Base-by-base conservation (phyloP, 2,797 vertebrate species). In the Echiichthys vipera region DNA sequence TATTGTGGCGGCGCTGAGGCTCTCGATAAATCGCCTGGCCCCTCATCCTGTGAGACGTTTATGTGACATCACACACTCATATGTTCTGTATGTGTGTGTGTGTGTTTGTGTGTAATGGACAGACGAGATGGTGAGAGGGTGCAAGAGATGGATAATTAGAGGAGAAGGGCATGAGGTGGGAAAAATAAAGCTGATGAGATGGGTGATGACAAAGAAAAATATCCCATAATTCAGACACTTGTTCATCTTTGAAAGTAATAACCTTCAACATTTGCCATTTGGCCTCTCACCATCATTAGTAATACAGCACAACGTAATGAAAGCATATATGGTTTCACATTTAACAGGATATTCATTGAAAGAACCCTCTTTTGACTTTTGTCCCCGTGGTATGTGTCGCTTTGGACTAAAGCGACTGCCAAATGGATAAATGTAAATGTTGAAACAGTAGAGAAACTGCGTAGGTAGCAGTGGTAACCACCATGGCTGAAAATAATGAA, bases 21-120 rank as follows among this genome's bases (percentile, higher is more conserved):
- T 34, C 73, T 77, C 15, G 7, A 83, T 85, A 85, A 86, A 84
- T 87, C 84, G 78, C 51, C 53, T 25, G 32, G 22, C 9, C 70
- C 40, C 74, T 71, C 59, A 46, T 83, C 51, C 57, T 77, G 61
- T 20, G 57, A 63, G 68, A 40, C 43, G 74, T 81, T 83, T 75
- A 77, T 75, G 79, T 80, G 72, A 71, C 67, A 64, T 72, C 66
- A 53, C 56, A 74, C 45, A 46, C 32, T 59, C 42, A 7, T 36
- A 57, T 55, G 34, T 57, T 40, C 64, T 42, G 5, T 24, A n/a
- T 43, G 25, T 65, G 63, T 54, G 46, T 66, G 49, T 72, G 25
- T 71, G 47, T 55, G 18, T 73, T 7, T 32, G 24, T 59, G 46
- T 69, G 29, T 36, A 9, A 13, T 34, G 24, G 62, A 61, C 55